Percentiles rank a stretch among this genome's conserved stretches.
These are phyloP conservation scores for Orthosia gracilis DNA, from an alignment of 2,888 invertebrate genomes.

Conservation along the genomic window DNA sequence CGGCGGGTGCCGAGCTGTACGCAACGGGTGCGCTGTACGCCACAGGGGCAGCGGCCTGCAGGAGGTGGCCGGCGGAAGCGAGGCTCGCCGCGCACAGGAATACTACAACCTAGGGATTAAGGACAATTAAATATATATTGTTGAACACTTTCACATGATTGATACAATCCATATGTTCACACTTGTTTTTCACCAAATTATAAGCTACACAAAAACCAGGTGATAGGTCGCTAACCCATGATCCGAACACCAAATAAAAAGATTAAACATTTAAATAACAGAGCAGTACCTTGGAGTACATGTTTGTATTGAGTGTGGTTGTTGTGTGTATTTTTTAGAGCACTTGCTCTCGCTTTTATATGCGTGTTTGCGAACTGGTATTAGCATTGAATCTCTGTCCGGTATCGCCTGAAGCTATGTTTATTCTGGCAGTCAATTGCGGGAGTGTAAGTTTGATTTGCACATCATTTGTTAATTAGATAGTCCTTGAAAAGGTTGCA, in stretches of 20 bases:
- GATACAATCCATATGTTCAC: background rate
- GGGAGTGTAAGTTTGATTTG: slow-evolving; percentile 43
- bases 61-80: slow-evolving; percentile 91
- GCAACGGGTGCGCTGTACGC: slow-evolving; percentile 83
- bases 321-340: slow-evolving; percentile 80
- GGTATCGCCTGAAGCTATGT: slow-evolving; percentile 59
- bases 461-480: slow-evolving; percentile 22
- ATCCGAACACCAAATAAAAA: slow-evolving; percentile 14
- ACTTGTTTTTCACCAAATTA: background rate
- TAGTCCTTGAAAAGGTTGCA: slow-evolving; percentile 19
- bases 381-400: slow-evolving; percentile 73
- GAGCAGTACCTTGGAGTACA: slow-evolving; percentile 85
- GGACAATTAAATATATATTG: background rate
- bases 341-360: slow-evolving; percentile 86
- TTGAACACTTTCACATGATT: background rate
- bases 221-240: slow-evolving; percentile 12
- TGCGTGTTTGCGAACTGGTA: slow-evolving; percentile 79
- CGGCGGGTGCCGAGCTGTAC: slow-evolving; percentile 81
- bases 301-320: slow-evolving; percentile 81
- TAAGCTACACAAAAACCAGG: slow-evolving; percentile 2
- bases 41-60: slow-evolving; percentile 79
- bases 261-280: slow-evolving; percentile 20
- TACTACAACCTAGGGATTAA: slow-evolving; percentile 83
- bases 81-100: slow-evolving; percentile 91
- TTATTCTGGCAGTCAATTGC: slow-evolving; percentile 50